phyloP scores from a whole-genome alignment of 1,140 invertebrate genomes.

The Brachionus koreanus region DNA sequence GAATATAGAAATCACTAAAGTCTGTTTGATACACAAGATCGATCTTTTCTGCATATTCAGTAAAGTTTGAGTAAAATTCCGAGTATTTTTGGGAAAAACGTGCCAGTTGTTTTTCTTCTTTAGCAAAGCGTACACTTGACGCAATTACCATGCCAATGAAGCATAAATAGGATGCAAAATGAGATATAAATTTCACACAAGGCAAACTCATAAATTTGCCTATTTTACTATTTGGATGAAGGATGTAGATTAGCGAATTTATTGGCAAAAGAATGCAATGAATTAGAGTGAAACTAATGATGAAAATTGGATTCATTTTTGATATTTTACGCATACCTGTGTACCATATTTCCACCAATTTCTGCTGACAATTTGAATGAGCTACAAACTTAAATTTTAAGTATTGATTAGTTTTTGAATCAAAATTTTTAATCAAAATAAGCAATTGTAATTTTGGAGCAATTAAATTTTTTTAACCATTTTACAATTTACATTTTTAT shows the following conservation, averaged over 20 bases:
- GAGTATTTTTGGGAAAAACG: not conserved
- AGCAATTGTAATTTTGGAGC: too few relatives aligned
- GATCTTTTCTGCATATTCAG: not conserved
- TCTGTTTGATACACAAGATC: not conserved
- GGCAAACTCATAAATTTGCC: constrained; percentile 51
- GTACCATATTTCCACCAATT: constrained; percentile 46
- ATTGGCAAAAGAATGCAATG: constrained; percentile 39
- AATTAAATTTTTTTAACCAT: too few relatives aligned
- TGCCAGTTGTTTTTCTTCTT: constrained; percentile 29
- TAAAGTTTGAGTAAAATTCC: not conserved
- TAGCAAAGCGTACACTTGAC: constrained; percentile 31
- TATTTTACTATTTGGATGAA: constrained; percentile 46
- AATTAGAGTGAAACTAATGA: not conserved
- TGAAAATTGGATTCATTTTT: constrained; percentile 42
- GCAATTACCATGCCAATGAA: constrained; percentile 65
- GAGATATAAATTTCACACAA: constrained; percentile 57
- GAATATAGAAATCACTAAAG: constrained; percentile 32
- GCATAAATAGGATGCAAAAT: constrained; percentile 64
- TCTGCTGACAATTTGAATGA: constrained; percentile 47
- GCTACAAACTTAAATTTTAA: constrained; percentile 45
- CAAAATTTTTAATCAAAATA: too few relatives aligned
- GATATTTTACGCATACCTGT: constrained; percentile 23
- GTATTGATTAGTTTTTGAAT: not conserved
- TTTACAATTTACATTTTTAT: too few relatives aligned
- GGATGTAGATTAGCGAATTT: not conserved